Evolutionary conservation across 2,888 invertebrate species (phyloP).

Genomic region (Eristalis tenax): DNA sequence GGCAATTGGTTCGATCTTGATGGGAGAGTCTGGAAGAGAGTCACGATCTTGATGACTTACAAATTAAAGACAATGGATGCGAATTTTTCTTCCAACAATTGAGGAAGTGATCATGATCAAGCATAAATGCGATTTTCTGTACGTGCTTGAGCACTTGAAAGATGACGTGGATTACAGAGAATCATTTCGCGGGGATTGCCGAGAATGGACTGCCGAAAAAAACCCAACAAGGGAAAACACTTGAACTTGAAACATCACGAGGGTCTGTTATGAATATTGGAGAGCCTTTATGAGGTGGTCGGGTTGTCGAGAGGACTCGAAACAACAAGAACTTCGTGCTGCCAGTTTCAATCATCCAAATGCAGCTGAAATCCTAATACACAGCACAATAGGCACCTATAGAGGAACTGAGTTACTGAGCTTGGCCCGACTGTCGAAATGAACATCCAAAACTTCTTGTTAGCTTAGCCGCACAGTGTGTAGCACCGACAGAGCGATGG

Average conservation of each 20-base stretch:
- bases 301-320: no score
- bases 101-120: background rate
- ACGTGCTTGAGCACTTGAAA: background rate
- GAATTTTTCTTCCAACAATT: background rate
- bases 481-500: no score
- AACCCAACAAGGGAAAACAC: background rate
- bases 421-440: no score
- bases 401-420: no score
- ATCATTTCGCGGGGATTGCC: background rate
- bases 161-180: background rate
- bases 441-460: no score
- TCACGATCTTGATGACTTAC: slow-evolving; percentile 19
- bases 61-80: background rate
- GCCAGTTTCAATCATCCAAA: no score
- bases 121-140: background rate
- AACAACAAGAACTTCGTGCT: no score
- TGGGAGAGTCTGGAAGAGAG: background rate
- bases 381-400: no score
- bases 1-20: background rate
- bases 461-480: no score
- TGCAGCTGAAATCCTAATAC: no score
- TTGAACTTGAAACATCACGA: no score
- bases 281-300: background rate
- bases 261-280: no score
- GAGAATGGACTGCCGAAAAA: background rate